A percentile compares a stretch with the other conserved stretches of the same genome.
phyloP scores from a whole-genome alignment of 2,113 vertebrate genomes.

The Montifringilla adamsi region DNA sequence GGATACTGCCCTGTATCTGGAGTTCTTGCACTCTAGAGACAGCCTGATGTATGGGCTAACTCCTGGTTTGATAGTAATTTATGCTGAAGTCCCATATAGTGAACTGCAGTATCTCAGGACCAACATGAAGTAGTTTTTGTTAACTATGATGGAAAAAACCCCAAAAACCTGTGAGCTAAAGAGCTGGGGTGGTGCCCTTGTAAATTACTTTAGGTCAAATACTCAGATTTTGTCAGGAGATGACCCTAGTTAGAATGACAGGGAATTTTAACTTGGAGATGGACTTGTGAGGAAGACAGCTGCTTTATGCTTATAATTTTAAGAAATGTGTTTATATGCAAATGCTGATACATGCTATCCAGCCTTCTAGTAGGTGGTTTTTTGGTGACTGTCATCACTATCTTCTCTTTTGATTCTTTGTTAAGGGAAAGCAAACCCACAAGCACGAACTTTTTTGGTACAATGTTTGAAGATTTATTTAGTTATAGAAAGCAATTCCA shows the following conservation, averaged over 20 bases:
- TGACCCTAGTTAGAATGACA: not conserved
- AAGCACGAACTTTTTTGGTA: slow-evolving; percentile 23
- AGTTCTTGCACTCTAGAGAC: not conserved
- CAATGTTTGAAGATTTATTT: not conserved
- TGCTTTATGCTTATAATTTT: not conserved
- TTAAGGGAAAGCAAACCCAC: slow-evolving; percentile 50
- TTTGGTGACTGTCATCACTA: slow-evolving; percentile 42
- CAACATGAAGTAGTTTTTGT: not conserved
- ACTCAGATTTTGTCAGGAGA: not conserved
- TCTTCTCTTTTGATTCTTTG: slow-evolving; percentile 29
- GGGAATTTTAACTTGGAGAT: not conserved
- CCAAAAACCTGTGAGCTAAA: not conserved
- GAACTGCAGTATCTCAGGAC: not conserved
- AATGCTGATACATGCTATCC: not conserved
- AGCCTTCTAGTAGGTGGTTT: slow-evolving; percentile 24
- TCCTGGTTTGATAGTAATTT: not conserved
- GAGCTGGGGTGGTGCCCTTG: not conserved
- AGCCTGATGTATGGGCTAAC: not conserved
- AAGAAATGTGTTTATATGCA: not conserved
- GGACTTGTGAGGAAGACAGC: not conserved
- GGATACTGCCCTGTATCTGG: not conserved
- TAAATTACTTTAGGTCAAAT: not conserved
- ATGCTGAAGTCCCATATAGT: not conserved
- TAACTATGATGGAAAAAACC: not conserved
- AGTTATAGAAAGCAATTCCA: slow-evolving; percentile 18